phyloP scores from a whole-genome alignment of 92 coral and sea anemone genomes.

The Paramuricea clavata region DNA sequence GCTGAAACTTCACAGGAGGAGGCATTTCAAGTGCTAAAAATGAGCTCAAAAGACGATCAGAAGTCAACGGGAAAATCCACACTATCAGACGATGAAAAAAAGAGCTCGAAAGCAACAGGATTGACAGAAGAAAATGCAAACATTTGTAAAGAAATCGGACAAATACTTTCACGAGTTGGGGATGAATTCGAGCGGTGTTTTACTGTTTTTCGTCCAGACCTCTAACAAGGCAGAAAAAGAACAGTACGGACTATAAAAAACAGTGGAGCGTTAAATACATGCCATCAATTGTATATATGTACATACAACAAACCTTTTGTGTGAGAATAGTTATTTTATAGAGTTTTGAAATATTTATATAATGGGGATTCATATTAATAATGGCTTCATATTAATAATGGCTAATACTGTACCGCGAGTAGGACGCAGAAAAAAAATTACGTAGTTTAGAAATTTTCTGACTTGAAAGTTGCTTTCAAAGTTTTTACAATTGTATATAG shows the following conservation, averaged over 20 bases:
- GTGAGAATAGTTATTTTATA: not conserved
- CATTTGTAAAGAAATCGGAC: constrained; percentile 79
- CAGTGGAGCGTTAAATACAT: not conserved
- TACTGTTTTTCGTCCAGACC: not conserved
- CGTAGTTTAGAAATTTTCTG: no score
- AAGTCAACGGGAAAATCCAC: not conserved
- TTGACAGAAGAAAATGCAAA: constrained; percentile 62
- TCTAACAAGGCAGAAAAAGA: not conserved
- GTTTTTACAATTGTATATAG: not conserved
- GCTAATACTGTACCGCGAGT: no score
- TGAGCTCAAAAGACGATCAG: constrained; percentile 16
- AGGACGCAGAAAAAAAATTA: no score
- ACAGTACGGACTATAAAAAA: no score
- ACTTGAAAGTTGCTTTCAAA: not conserved
- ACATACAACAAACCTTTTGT: not conserved
- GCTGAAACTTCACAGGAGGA: constrained; percentile 14
- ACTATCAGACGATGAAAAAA: not conserved
- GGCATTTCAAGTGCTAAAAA: not conserved
- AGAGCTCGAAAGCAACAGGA: constrained; percentile 19
- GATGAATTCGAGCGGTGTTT: constrained; percentile 56
- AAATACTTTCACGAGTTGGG: constrained; percentile 83
- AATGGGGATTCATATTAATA: not conserved
- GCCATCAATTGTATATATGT: not conserved
- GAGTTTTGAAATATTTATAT: not conserved
- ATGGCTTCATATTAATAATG: no score